Base-by-base conservation (phyloP, 2,888 invertebrate genomes). In the Melanotus villosus region DNA sequence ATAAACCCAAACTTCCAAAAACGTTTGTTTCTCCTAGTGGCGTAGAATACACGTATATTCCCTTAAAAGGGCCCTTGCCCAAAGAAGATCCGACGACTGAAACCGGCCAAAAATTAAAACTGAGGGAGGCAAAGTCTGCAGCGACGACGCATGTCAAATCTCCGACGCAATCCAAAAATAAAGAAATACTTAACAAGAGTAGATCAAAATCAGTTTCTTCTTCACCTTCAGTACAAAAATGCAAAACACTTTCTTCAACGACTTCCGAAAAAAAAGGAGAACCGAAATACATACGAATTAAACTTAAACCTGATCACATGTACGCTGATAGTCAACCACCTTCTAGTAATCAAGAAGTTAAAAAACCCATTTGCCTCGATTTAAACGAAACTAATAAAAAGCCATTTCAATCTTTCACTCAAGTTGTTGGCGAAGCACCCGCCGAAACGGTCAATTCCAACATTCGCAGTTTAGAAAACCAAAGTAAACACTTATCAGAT, bases 281-380 rank as follows among this genome's bases (percentile, higher is more conserved):
- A 74, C 84, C 89, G 0, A 87, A 88, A 69, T 89, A 88, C 73
- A 89, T 92, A 73, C 85, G 92, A 68, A 92, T 92, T 70, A 90
- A 91, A 82, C 83, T 94, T 47, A 93, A 92, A 78, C 93, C 93
- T 0, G 93, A 93, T 80, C 88, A 90, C 52, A 88, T 92, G 82
- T 93, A 93, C 79, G 85, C 86, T 71, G 86, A 84, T 72, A 79
- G 7, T 14, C 14, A 81, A 74, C 84, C 81, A 74, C 82, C 80
- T 68, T 81, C 76, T 68, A 16, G 26, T 10, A 21, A 30, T 66
- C 80, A 78, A 5, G 85, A 86, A 65, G 80, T 85, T 2, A 85
- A 87, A 69, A 92, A 92, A 78, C 91, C 92, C 0, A 89, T 83
- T 6, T 88, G 88, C 9, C 84, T 92, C 19, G 90, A 91, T 74